phyloP scores from a whole-genome alignment of 2,888 invertebrate genomes.

The Trisateles emortualis region DNA sequence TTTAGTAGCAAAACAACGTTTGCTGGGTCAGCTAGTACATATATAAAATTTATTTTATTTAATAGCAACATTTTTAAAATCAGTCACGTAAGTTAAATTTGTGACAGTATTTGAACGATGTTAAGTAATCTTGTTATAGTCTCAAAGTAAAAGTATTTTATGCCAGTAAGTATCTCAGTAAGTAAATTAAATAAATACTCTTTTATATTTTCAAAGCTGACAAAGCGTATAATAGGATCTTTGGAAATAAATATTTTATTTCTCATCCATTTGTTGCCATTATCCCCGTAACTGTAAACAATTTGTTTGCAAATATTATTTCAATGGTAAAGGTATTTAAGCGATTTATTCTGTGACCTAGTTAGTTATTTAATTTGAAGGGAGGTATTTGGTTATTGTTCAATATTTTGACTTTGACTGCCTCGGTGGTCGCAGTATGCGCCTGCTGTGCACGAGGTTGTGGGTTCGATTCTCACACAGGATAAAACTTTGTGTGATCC shows the following conservation, averaged over 20 bases:
- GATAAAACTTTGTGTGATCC: no score
- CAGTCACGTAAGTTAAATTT: no score
- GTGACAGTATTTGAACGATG: not conserved
- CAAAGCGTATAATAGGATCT: not conserved
- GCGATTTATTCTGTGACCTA: not conserved
- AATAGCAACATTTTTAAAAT: no score
- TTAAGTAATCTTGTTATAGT: not conserved
- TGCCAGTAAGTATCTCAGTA: not conserved
- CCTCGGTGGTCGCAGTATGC: no score
- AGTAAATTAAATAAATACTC: not conserved
- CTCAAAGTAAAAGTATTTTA: not conserved
- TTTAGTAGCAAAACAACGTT: no score
- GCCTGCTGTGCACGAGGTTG: no score
- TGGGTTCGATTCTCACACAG: no score
- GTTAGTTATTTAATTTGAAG: no score
- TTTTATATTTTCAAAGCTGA: not conserved
- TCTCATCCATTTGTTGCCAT: not conserved
- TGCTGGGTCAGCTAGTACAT: no score
- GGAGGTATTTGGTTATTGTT: no score
- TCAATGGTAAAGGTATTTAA: not conserved
- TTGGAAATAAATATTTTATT: slow-evolving; percentile 7
- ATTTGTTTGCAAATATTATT: not conserved
- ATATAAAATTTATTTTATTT: no score
- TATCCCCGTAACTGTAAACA: not conserved
- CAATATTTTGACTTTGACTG: no score